Base-by-base conservation (phyloP, 2,888 invertebrate genomes). In the Linnaemya tessellans region DNA sequence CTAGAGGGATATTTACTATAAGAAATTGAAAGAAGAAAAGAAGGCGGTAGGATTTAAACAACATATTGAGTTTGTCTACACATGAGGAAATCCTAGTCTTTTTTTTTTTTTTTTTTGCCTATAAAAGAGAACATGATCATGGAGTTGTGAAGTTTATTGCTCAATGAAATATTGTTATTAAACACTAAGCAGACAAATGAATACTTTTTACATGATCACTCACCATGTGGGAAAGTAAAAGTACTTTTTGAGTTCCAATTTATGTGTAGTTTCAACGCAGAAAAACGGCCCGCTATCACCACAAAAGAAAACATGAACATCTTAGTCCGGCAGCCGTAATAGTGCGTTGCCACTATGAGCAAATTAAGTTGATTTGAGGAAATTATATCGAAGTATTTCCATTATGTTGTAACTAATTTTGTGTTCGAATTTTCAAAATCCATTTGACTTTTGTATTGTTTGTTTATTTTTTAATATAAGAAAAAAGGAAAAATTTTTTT, bases 91-190 rank as follows among this genome's bases (percentile, higher is more conserved):
- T 64, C 43, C 22, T 35, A 54, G 35, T 3, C 10, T 68, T 62
- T 46, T 30, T 35, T 58, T 38, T 62, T 46, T 30, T 35, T 58
- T 46, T 38, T 1, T 49, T 20, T 43, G 7, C 4, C 4, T 25
- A 64, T 35, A 13, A n/a, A 18, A 75, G n/a, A 56, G 70, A 70
- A 51, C 71, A 73, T 74, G 62, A 56, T 77, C 64, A 74, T 73
- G 68, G 74, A 84, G 62, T 84, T 84, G 68, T 68, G 56, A 74
- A 84, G 56, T 79, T 84, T 79, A 84, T 68, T 74, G 62, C 67
- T 68, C 38, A 67, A 79, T 79, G 41, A 43, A 56, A 64, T 58
- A 51, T 51, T 30, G 8, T 56, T 56, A 5, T 60, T 15, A 41
- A 64, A n/a, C 22, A 22, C 8, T 41, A 43, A 41, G 7, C 22